Evolutionary conservation across 1,140 invertebrate species (phyloP), one percentile per base, ranked within the genome.

Genomic region (Drosophila nigrodunni): DNA sequence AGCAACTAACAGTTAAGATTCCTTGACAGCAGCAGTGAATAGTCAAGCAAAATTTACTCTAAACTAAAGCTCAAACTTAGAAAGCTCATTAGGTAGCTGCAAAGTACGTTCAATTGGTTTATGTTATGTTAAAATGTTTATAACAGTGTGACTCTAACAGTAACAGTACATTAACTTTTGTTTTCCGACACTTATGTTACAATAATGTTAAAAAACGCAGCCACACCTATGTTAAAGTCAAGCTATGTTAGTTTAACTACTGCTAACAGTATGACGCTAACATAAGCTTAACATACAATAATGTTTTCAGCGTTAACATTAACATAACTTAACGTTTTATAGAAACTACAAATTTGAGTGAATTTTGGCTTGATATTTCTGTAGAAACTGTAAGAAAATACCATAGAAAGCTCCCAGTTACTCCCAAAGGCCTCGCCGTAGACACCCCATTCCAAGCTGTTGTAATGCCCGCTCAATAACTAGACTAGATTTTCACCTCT

Each of bases 401-500:
- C 18, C 18, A 21, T 21, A 57, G 15, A 18, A 11, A 21, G 25
- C 37, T 21, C 18, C 1, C 43, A 13, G 35, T 50, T 34, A 18
- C 7, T 8, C 61, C 15, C 61, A 66, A 43, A 52, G 37, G 44
- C 30, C 60, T 30, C 6, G 4, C 6, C 30, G 25, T 50, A 50
- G 44, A 54, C 21, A 7, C 52, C 54, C 37, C 15, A 30, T 30
- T 30, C 25, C 25, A 5, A 41, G 25, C 15, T 13, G 15, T 59
- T n/a, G 43, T 58, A 67, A 50, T 30, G 9, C 10, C 44, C 35
- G 10, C 50, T 57, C 30, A 15, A 55, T 39, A 21, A 64, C 18
- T 58, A 65, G 54, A 37, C 65, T 62, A 67, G 58, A 74, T 41
- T 39, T 69, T 54, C 57, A 52, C 43, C 75, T 49, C 7, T 49